Base-by-base conservation (phyloP, 92 coral and sea anemone species). In the Epizoanthus scotinus region DNA sequence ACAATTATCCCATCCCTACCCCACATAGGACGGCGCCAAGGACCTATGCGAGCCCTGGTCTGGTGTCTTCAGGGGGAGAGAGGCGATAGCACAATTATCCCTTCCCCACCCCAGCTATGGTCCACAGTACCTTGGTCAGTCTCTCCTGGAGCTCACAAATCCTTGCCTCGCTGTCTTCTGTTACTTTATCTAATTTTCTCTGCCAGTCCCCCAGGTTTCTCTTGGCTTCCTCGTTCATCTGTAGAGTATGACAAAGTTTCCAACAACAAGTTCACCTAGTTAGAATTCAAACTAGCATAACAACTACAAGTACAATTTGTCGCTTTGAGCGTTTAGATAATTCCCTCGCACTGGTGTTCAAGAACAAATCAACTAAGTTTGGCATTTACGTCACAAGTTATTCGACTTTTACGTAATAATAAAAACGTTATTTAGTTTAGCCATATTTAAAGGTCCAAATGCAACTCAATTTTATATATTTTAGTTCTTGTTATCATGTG, bases 181-280 rank as follows among this genome's bases (percentile, higher is more conserved):
- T 87, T 56, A 92, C 97, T 73, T 90, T 92, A 81, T 90, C 92
- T 27, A 92, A 83, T 78, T 92, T 92, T 27, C 78, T 81, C 57
- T 92, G 97, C 97, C 97, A 92, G 56, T 90, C 97, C 34, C 79
- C 81, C 97, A 92, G 85, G 86, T 91, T 83, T 59, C 91, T 84
- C 78, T 88, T 92, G n/a, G 97, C 94, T 71, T 92, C 97, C 83
- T 92, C 97, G 36, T 90, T 92, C 90, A 90, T 92, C 97, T 92
- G 68, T 20, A n/a, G 10, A 0, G 3, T 53, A 25, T 38, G 22
- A 42, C 44, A n/a, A 36, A 2, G n/a, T 65, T 28, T 0, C 36
- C 26, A 61, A 61, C 27, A 9, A 15, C 12, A 47, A 12, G 52
- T 47, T 47, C 52, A 9, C 52, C 52, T 9, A 10, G 12, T 3